Conservation (phyloP, 2,797 vertebrate species). For the Coranthus polyacanthus region DNA sequence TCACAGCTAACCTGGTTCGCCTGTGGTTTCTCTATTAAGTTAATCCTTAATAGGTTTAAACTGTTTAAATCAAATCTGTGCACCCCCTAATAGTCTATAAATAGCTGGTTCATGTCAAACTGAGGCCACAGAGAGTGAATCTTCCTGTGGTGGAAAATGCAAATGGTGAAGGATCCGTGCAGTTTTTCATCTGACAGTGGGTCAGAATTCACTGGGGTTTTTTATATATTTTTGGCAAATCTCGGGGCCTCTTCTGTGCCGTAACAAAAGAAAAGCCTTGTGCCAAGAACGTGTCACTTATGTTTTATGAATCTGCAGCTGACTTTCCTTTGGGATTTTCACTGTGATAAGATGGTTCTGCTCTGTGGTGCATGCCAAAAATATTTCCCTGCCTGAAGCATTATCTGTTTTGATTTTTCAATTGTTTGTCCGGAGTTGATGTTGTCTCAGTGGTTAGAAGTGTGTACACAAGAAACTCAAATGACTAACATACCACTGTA, state of each 20-base stretch:
- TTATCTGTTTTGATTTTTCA: conserved; percentile 54
- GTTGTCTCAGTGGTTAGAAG: conserved; percentile 27
- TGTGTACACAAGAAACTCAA: conserved; percentile 17
- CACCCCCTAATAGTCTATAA: conserved; percentile 36
- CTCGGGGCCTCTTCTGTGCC: conserved; percentile 30
- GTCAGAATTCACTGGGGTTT: conserved; percentile 19
- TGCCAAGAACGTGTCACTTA: conserved; percentile 63
- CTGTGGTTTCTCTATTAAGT: conserved; percentile 55
- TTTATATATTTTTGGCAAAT: conserved; percentile 45
- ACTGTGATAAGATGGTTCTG: conserved; percentile 57
- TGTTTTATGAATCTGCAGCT: conserved; percentile 64
- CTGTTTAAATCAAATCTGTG: conserved; percentile 35
- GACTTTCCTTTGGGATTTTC: conserved; percentile 44
- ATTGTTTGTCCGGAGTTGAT: conserved; percentile 39
- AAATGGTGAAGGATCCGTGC: conserved; percentile 21
- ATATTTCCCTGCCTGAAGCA: conserved; percentile 26
- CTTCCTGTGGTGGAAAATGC: conserved; percentile 38
- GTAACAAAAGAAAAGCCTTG: conserved; percentile 54
- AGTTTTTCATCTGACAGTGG: conserved; percentile 29
- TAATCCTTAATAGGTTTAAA: conserved; percentile 50
- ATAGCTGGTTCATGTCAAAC: conserved; percentile 36
- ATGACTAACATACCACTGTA: conserved; percentile 11
- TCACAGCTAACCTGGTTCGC: conserved; percentile 51
- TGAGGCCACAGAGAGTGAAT: conserved; percentile 29
- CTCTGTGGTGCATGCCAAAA: conserved; percentile 31